Evolutionary conservation across 2,888 invertebrate species (phyloP).

Genomic region (Elysia crispata): DNA sequence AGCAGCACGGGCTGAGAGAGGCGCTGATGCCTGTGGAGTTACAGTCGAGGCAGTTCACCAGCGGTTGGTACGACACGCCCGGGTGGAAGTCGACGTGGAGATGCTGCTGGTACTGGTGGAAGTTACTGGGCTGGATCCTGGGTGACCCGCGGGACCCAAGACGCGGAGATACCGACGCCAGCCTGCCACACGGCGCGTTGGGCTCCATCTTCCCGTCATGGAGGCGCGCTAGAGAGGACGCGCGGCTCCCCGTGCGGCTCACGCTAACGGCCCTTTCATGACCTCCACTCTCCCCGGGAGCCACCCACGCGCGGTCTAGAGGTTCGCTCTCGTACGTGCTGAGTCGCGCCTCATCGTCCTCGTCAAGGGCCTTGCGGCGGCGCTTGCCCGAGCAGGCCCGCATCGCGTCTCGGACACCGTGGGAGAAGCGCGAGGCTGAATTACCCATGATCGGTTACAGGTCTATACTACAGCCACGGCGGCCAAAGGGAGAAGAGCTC

Average conservation of each 20-base stretch:
- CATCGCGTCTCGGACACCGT: slow-evolving; percentile 37
- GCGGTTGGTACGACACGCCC: not conserved
- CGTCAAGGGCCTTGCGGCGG: slow-evolving; percentile 26
- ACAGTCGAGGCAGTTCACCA: not conserved
- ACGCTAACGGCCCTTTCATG: not conserved
- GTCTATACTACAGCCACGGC: too few relatives aligned
- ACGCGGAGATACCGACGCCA: not conserved
- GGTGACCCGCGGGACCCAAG: not conserved
- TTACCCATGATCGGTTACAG: slow-evolving; percentile 50
- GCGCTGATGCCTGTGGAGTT: too few relatives aligned
- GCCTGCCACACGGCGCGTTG: not conserved
- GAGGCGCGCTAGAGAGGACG: slow-evolving; percentile 18
- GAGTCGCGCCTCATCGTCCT: slow-evolving; percentile 40
- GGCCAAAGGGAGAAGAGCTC: too few relatives aligned
- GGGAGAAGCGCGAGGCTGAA: slow-evolving; percentile 46
- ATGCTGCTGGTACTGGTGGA: not conserved
- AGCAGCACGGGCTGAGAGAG: too few relatives aligned
- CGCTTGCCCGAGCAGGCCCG: slow-evolving; percentile 24
- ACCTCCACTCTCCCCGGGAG: slow-evolving; percentile 24
- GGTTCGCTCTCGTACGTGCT: slow-evolving; percentile 42
- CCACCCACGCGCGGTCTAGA: slow-evolving; percentile 30
- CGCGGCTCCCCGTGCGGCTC: slow-evolving; percentile 15
- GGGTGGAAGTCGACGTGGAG: too few relatives aligned
- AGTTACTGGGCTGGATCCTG: not conserved
- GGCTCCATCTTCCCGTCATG: slow-evolving; percentile 15